Percentiles rank a stretch among this genome's conserved stretches.
These are phyloP conservation scores for Nesidiocoris tenuis DNA, from an alignment of 2,888 invertebrate species.

Conservation along the genomic window DNA sequence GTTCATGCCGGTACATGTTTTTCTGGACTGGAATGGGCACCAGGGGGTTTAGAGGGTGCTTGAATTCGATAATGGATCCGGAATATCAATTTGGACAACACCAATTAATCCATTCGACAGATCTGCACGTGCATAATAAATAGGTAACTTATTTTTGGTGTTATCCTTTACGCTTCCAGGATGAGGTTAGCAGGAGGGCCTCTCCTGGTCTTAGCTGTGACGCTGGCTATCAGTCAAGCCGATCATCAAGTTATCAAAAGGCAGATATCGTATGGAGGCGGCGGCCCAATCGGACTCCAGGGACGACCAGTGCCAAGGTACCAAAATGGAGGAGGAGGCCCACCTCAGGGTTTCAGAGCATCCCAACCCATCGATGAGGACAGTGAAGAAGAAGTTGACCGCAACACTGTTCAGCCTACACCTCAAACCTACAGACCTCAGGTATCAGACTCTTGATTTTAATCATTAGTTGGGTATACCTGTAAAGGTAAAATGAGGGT, in stretches of 20 bases:
- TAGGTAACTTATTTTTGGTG: no score
- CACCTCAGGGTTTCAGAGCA: conserved; percentile 52
- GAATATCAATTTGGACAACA: no score
- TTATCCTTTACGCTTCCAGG: no score
- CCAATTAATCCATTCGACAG: no score
- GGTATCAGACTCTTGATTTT: no score
- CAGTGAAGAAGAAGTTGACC: conserved; percentile 51
- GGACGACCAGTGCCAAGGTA: conserved; percentile 9
- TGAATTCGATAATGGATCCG: no score
- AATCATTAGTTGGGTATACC: no score
- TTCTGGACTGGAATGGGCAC: no score
- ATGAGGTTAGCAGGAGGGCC: conserved; percentile 18
- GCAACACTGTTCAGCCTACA: conserved; percentile 49
- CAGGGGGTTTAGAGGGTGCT: no score
- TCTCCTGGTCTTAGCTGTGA: neutral
- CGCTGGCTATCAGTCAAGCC: neutral
- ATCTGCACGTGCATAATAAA: no score
- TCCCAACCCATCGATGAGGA: conserved; percentile 50
- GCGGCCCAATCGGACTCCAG: neutral
- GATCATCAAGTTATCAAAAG: conserved; percentile 19
- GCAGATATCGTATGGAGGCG: conserved; percentile 28
- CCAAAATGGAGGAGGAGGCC: conserved; percentile 25
- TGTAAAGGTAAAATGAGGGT: neutral
- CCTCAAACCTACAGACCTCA: conserved; percentile 49
- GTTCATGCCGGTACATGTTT: no score